Evolutionary conservation across 2,888 invertebrate species (phyloP).

Genomic region (Beris chalybata): DNA sequence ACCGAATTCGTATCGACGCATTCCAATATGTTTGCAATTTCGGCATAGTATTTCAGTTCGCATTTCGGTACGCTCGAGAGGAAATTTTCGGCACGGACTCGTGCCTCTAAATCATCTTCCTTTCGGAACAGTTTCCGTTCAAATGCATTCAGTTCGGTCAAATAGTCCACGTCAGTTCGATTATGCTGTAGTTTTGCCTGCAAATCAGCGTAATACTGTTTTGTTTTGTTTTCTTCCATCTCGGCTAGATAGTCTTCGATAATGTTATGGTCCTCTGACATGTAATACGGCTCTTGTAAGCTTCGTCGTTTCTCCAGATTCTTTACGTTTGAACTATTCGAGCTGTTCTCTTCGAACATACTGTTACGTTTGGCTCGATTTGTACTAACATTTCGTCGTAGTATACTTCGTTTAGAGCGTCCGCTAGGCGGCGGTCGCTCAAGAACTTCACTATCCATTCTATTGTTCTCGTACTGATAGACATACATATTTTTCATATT

Average conservation of each 20-base stretch:
- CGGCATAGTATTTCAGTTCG: slow-evolving; percentile 56
- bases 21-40: slow-evolving; percentile 55
- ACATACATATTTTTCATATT: slow-evolving; percentile 70
- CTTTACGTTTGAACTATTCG: slow-evolving; percentile 57
- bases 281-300: slow-evolving; percentile 70
- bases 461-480: slow-evolving; percentile 79
- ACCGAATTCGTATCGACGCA: slow-evolving; percentile 47
- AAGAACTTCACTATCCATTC: slow-evolving; percentile 62
- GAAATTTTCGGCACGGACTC: slow-evolving; percentile 54
- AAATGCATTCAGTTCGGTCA: slow-evolving; percentile 27
- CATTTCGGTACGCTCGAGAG: slow-evolving; percentile 54
- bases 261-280: slow-evolving; percentile 49
- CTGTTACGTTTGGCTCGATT: slow-evolving; percentile 69
- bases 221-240: slow-evolving; percentile 40
- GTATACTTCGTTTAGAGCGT: slow-evolving; percentile 60
- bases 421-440: slow-evolving; percentile 62
- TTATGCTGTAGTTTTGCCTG: slow-evolving; percentile 34
- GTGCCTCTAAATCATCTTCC: slow-evolving; percentile 52
- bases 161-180: slow-evolving; percentile 17
- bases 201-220: slow-evolving; percentile 51
- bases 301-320: slow-evolving; percentile 68
- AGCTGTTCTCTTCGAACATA: slow-evolving; percentile 69
- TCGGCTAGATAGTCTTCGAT: slow-evolving; percentile 43
- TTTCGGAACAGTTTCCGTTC: slow-evolving; percentile 28
- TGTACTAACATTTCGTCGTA: slow-evolving; percentile 47